phyloP scores from a whole-genome alignment of 2,888 invertebrate species.

The Liposcelis brunnea region DNA sequence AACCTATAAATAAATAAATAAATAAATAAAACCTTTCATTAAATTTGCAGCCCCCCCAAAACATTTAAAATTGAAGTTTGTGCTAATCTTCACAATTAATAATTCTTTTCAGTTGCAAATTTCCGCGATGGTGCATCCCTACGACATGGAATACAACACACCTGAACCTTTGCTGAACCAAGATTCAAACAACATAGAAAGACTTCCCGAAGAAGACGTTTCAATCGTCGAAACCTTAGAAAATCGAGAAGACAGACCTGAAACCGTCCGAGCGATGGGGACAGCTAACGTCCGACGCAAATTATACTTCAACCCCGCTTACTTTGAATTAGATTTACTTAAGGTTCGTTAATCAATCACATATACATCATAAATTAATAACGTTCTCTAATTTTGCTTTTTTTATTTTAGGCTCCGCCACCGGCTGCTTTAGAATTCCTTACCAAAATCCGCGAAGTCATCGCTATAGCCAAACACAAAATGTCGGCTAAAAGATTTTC shows the following conservation, averaged over 20 bases:
- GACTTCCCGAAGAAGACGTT: constrained; percentile 68
- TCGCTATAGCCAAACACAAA: constrained; percentile 74
- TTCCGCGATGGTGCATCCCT: constrained; percentile 55
- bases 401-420: constrained; percentile 59
- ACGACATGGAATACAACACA: constrained; percentile 18
- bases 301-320: constrained; percentile 78
- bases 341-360: constrained; percentile 32
- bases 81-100: too few species aligned
- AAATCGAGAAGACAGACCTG: constrained; percentile 42
- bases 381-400: neutral
- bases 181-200: constrained; percentile 44
- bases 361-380: neutral
- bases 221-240: constrained; percentile 69
- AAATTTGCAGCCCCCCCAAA: too few species aligned
- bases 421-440: constrained; percentile 80
- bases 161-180: constrained; percentile 26
- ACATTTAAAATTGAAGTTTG: too few species aligned
- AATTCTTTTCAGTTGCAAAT: constrained; percentile 31
- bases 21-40: too few species aligned
- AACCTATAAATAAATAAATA: too few species aligned
- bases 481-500: constrained; percentile 66
- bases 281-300: constrained; percentile 54
- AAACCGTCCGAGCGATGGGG: constrained; percentile 39
- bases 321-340: constrained; percentile 73
- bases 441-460: constrained; percentile 76